Conservation (phyloP, 2,797 vertebrate species). For the Micromesistius poutassou region DNA sequence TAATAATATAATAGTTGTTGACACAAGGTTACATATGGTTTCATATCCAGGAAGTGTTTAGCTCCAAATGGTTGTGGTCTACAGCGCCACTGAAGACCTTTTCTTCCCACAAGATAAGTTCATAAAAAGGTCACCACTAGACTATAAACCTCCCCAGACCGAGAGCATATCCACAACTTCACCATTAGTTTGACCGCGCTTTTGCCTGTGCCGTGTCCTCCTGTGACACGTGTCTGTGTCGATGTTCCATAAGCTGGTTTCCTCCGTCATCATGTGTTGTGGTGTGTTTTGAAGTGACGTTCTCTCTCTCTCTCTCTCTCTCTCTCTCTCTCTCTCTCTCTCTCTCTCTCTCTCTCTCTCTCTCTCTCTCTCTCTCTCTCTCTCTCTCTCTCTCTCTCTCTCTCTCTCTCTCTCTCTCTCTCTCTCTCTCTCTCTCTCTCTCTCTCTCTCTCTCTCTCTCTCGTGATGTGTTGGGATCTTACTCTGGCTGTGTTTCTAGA, state of each 20-base stretch:
- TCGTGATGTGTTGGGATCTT: conserved; percentile 31
- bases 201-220: conserved; percentile 41
- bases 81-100: conserved; percentile 22
- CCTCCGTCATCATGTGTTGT: conserved; percentile 48
- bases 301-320: conserved; percentile 21
- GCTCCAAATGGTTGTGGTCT: conserved; percentile 31
- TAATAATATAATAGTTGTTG: background rate
- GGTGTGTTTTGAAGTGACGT: conserved; percentile 75
- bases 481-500: conserved; percentile 50
- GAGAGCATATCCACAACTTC: conserved; percentile 40
- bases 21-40: background rate
- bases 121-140: background rate
- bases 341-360: conserved; percentile 20
- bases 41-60: conserved; percentile 7
- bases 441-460: background rate
- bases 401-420: conserved; percentile 11
- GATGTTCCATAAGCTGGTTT: conserved; percentile 40
- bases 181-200: conserved; percentile 49
- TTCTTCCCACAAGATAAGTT: background rate
- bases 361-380: conserved; percentile 5
- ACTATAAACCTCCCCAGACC: too few relatives aligned
- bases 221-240: conserved; percentile 52
- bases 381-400: conserved; percentile 23
- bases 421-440: conserved; percentile 24
- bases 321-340: conserved; percentile 21